Evolutionary conservation across 2,113 vertebrate species (phyloP), one percentile per base, ranked within the genome.

Genomic region (Penelope pileata): DNA sequence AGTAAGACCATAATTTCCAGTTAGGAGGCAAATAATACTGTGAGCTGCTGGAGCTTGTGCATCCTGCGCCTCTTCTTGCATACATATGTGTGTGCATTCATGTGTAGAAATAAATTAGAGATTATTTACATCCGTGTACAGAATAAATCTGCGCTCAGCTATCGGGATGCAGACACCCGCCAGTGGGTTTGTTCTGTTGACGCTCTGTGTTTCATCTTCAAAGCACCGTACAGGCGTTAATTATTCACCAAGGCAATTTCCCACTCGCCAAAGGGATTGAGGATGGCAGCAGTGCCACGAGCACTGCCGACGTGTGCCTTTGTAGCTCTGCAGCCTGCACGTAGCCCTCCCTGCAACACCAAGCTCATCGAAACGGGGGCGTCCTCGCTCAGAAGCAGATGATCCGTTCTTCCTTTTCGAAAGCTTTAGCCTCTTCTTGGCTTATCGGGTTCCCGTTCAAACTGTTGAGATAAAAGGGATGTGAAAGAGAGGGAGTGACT

Each of bases 381-480:
- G n/a, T 73, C 7, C 27, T 85, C 43, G 12, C 70, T 98, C 96
- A 98, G 88, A 97, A 97, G 92, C 94, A 97, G 94, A 98, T 36
- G 27, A 98, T 97, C 54, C 98, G 91, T 62, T 94, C 94, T 74
- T 98, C 98, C 1, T 82, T 85, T 85, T 97, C 96, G 90, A 98
- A 98, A 73, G 86, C 95, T 92, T 96, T 96, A 80, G 96, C 95
- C 34, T 98, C 98, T 43, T 98, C 98, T 24, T 92, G 93, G 63
- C 94, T 97, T 66, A 98, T 91, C 45, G 56, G 83, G 87, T 98
- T 98, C 36, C 98, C 98, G 0, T 98, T 98, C 90, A 98, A 94
- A 88, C 98, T 98, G 38, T 90, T 36, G 50, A 84, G 32, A 87
- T 10, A 69, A 94, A 81, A 89, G 38, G 23, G 53, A 72, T 77